These are phyloP conservation scores for Cephus pygmeus DNA, from an alignment of 2,888 invertebrate genomes.

Conservation along the genomic window DNA sequence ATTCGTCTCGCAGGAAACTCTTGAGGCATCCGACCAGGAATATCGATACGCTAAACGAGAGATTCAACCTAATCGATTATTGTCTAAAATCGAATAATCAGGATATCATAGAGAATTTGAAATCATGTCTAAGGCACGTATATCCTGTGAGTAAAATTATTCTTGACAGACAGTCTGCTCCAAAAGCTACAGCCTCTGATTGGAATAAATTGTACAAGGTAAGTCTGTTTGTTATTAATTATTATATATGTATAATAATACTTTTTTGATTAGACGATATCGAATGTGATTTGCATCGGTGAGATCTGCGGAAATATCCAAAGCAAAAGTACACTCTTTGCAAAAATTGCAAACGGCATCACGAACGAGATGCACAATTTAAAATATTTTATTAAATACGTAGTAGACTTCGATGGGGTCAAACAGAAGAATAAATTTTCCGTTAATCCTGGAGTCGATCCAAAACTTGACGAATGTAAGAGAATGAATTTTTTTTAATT, in stretches of 20 bases:
- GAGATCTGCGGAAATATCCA: constrained; percentile 44
- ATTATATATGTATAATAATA: background rate
- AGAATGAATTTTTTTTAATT: constrained; percentile 18
- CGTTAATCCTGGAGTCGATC: constrained; percentile 81
- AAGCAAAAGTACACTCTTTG: constrained; percentile 37
- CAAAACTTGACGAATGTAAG: constrained; percentile 79
- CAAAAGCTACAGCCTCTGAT: constrained; percentile 47
- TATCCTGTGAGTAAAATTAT: constrained; percentile 41
- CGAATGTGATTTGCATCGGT: constrained; percentile 47
- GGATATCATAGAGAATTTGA: constrained; percentile 70
- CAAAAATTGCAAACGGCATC: constrained; percentile 58
- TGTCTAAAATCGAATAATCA: constrained; percentile 74
- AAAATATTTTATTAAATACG: constrained; percentile 77
- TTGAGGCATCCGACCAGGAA: constrained; percentile 79
- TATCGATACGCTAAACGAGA: constrained; percentile 69
- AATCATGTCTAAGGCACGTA: constrained; percentile 42
- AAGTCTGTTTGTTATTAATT: background rate
- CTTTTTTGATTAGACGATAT: constrained; percentile 42
- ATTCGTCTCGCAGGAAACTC: constrained; percentile 69
- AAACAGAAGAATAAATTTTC: constrained; percentile 75
- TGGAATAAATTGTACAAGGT: constrained; percentile 55
- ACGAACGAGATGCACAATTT: constrained; percentile 70
- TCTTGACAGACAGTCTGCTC: constrained; percentile 45
- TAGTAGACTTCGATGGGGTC: constrained; percentile 78
- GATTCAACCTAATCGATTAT: constrained; percentile 79